Evolutionary conservation across 2,888 invertebrate genomes (phyloP).

Genomic region (Disparrhopalites patrizii): DNA sequence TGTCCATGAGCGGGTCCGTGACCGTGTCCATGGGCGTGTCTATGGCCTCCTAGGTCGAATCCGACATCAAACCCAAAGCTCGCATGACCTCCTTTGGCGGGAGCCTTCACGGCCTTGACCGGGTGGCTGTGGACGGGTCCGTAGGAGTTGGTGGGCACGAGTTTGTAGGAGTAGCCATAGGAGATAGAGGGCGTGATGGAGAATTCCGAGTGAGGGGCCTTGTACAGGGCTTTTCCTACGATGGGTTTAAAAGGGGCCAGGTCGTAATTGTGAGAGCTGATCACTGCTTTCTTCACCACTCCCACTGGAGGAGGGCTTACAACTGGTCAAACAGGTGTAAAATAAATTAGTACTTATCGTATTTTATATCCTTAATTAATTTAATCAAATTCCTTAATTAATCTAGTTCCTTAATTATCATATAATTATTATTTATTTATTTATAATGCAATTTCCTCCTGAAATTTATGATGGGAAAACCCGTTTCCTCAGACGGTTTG

Average conservation of each 20-base stretch:
- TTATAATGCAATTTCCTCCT: no score
- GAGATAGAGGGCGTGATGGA: conserved; percentile 30
- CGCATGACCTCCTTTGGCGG: background rate
- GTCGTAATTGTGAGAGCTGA: conserved; percentile 1
- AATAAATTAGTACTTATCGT: background rate
- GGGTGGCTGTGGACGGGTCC: background rate
- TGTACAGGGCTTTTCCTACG: background rate
- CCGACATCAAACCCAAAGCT: conserved; percentile 7
- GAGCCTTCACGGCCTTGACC: background rate
- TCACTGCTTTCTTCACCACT: background rate
- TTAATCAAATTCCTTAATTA: no score
- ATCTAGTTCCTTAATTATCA: background rate
- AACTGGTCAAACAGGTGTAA: background rate
- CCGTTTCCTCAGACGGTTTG: no score
- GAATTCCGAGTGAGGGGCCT: background rate
- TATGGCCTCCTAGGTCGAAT: conserved; percentile 2
- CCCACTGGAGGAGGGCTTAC: background rate
- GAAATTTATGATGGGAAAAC: no score
- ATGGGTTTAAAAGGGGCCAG: background rate
- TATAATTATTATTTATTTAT: background rate
- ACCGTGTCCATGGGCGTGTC: no score
- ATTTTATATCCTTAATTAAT: no score
- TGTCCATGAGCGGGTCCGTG: background rate
- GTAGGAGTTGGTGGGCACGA: conserved; percentile 28
- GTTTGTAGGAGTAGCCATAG: conserved; percentile 38